Percentiles rank a stretch among this genome's conserved stretches.
These are phyloP conservation scores for Lycia hirtaria DNA, from an alignment of 2,888 invertebrate species.

Conservation along the genomic window DNA sequence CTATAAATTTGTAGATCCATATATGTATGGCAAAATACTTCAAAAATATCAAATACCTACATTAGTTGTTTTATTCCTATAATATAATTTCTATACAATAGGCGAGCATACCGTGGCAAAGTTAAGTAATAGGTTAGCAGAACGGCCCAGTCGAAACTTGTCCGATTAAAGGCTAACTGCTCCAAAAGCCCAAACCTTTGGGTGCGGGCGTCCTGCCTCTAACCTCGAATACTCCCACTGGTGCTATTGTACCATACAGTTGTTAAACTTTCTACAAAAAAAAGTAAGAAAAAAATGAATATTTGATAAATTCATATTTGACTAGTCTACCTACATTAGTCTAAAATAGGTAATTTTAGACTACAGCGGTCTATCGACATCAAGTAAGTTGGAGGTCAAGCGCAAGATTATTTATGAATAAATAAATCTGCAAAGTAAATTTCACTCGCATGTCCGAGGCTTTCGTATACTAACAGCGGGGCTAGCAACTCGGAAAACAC, in stretches of 20 bases:
- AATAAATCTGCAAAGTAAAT: too few species aligned
- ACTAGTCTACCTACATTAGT: too few species aligned
- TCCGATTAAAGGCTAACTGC: slow-evolving; percentile 42
- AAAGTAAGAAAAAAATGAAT: too few species aligned
- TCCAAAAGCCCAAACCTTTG: slow-evolving; percentile 43
- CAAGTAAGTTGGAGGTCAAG: too few species aligned
- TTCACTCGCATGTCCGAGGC: too few species aligned
- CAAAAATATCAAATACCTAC: not conserved
- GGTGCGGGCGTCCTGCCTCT: slow-evolving; percentile 55
- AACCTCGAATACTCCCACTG: slow-evolving; percentile 57
- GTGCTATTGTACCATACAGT: slow-evolving; percentile 15
- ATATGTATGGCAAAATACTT: not conserved
- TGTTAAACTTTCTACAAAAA: slow-evolving; percentile 15
- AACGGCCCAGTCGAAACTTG: slow-evolving; percentile 35
- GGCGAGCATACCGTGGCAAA: slow-evolving; percentile 15
- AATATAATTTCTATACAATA: slow-evolving; percentile 8
- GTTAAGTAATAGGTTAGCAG: slow-evolving; percentile 39
- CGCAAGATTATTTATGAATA: too few species aligned
- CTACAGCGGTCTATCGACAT: too few species aligned
- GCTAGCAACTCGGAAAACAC: too few species aligned
- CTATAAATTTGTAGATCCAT: too few species aligned
- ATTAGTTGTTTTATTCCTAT: not conserved
- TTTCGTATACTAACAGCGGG: too few species aligned
- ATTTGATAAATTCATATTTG: too few species aligned
- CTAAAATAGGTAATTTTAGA: too few species aligned